Conservation (phyloP, 2,113 vertebrate species). For the Hippocampus mohnikei region DNA sequence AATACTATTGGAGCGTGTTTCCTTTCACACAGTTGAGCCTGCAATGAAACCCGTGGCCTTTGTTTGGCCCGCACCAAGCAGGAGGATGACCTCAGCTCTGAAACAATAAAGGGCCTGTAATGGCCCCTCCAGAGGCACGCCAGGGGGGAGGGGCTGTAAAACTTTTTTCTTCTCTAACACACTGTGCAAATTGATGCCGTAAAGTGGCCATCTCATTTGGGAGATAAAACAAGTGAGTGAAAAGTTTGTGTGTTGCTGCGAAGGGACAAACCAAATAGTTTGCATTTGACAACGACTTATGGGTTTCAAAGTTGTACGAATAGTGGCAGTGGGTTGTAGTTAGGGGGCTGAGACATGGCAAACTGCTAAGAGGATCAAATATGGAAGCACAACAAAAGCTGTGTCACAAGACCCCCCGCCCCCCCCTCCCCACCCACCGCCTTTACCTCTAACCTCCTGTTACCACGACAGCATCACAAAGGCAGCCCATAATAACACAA, state of each 20-base stretch:
- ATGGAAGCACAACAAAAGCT: conserved; percentile 94
- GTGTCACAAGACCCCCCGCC: conserved; percentile 81
- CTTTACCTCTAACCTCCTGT: conserved; percentile 74
- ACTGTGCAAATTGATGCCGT: conserved; percentile 26
- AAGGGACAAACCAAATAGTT: background rate
- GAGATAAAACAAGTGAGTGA: background rate
- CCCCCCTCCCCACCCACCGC: conserved; percentile 43
- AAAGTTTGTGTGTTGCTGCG: conserved; percentile 1
- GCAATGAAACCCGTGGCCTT: conserved; percentile 93
- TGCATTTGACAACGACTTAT: background rate
- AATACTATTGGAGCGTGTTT: conserved; percentile 91
- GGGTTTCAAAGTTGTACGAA: conserved; percentile 37
- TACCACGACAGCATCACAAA: conserved; percentile 89
- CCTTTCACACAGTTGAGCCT: conserved; percentile 95
- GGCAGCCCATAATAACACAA: conserved; percentile 83
- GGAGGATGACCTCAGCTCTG: conserved; percentile 98
- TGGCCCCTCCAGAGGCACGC: conserved; percentile 89
- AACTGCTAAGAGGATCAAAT: conserved; percentile 97
- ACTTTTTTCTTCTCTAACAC: conserved; percentile 84
- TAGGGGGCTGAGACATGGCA: conserved; percentile 62
- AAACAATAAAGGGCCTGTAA: conserved; percentile 97
- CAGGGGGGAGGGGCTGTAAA: conserved; percentile 63
- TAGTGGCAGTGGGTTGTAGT: conserved; percentile 47
- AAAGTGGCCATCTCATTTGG: conserved; percentile 13
- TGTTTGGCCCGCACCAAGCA: conserved; percentile 86